Conservation (phyloP, 2,888 invertebrate genomes). For the Dastarcus helophoroides region DNA sequence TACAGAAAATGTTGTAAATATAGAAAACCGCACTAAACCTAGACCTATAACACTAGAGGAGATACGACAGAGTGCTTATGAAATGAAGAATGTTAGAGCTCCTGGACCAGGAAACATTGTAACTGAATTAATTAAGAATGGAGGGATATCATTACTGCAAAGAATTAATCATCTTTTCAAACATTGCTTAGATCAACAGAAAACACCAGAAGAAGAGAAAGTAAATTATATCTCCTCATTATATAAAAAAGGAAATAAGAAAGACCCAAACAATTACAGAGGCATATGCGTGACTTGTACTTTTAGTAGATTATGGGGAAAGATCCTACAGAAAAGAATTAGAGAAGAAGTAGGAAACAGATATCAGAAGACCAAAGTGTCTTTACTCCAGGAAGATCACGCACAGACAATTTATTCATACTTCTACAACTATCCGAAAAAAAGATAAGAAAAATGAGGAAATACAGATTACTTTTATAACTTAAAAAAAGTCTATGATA, state of each 20-base stretch:
- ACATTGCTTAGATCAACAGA: no score
- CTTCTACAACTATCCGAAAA: slow-evolving; percentile 5
- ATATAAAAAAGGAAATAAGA: slow-evolving; percentile 4
- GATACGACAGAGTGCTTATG: no score
- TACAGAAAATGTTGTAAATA: no score
- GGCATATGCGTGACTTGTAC: slow-evolving; percentile 1
- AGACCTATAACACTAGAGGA: no score
- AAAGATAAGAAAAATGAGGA: slow-evolving; percentile 2
- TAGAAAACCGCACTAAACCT: no score
- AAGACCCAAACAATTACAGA: slow-evolving; percentile 3
- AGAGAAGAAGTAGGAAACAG: neutral
- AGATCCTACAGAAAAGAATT: slow-evolving; percentile 1
- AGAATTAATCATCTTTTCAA: no score
- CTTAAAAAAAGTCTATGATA: slow-evolving; percentile 1
- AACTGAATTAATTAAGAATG: no score
- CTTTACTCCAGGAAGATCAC: slow-evolving; percentile 1
- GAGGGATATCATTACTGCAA: no score
- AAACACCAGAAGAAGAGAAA: slow-evolving; percentile 3
- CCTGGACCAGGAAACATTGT: no score
- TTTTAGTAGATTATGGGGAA: slow-evolving; percentile 3
- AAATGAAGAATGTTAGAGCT: no score
- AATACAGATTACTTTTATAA: slow-evolving; percentile 2
- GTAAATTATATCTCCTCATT: neutral
- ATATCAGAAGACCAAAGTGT: slow-evolving; percentile 3
- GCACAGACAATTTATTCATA: slow-evolving; percentile 3